Evolutionary conservation across 2,113 vertebrate species (phyloP).

Genomic region (Thryonomys swinderianus): DNA sequence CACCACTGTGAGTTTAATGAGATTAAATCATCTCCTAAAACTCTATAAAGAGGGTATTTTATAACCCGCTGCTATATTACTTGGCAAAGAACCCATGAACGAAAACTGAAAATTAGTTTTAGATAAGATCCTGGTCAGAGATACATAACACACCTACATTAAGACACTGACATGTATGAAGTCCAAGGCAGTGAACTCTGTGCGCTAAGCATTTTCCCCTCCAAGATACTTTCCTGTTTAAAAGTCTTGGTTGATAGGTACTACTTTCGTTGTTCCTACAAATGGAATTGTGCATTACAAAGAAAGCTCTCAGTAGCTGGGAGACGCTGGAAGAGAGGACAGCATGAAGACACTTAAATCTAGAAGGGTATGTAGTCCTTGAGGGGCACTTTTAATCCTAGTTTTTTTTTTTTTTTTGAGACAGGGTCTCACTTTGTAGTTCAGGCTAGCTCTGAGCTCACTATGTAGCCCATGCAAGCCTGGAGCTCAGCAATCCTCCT

Average conservation of each 20-base stretch:
- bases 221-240: not conserved
- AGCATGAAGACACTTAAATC: not conserved
- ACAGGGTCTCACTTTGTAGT: too few species aligned
- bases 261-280: not conserved
- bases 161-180: not conserved
- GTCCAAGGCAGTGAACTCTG: accelerated
- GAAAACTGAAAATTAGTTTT: not conserved
- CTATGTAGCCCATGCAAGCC: too few species aligned
- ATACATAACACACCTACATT: not conserved
- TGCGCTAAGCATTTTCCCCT: not conserved
- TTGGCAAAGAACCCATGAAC: not conserved
- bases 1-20: not conserved
- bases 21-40: not conserved
- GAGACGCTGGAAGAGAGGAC: not conserved
- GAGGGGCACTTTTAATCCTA: not conserved
- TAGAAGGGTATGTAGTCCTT: not conserved
- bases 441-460: too few species aligned
- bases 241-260: accelerated
- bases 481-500: too few species aligned
- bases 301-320: not conserved
- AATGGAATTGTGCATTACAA: too few species aligned
- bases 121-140: not conserved
- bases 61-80: not conserved
- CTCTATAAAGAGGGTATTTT: not conserved
- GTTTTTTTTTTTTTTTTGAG: too few species aligned